Conservation (phyloP, 2,797 vertebrate species). For the Microchirus variegatus region DNA sequence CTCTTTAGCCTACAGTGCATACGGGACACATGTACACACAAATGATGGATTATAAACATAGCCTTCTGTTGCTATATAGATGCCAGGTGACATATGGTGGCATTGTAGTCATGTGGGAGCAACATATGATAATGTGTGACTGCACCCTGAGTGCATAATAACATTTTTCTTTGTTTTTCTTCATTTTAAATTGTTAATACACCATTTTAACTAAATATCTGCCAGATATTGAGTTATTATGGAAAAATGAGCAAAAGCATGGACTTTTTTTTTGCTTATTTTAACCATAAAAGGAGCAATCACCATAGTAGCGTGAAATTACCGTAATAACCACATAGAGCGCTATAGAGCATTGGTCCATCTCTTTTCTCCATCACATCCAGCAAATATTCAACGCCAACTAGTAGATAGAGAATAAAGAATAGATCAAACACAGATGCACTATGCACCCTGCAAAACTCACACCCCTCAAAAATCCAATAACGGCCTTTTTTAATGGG, state of each 20-base stretch:
- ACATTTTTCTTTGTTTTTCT: too few species aligned
- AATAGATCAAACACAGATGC: conserved; percentile 49
- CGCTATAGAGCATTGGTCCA: conserved; percentile 22
- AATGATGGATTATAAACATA: too few species aligned
- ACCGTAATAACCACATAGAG: too few species aligned
- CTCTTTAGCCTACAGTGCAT: too few species aligned
- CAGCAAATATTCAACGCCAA: conserved; percentile 2
- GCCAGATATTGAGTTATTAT: too few species aligned
- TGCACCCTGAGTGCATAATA: conserved; percentile 22
- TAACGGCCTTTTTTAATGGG: conserved; percentile 63
- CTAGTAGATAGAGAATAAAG: conserved; percentile 57
- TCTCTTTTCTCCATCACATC: conserved; percentile 10
- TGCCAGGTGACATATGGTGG: conserved; percentile 10
- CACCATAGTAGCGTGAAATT: too few species aligned
- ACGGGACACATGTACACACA: too few species aligned
- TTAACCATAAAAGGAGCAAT: too few species aligned
- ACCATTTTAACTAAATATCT: too few species aligned
- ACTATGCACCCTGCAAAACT: conserved; percentile 56
- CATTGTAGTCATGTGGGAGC: conserved; percentile 28
- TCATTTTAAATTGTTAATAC: too few species aligned
- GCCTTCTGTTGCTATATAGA: conserved; percentile 4
- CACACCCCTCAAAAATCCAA: conserved; percentile 57
- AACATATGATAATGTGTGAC: conserved; percentile 13
- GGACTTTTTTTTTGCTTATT: too few species aligned
- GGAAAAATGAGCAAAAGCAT: too few species aligned